These are phyloP conservation scores for Drosophila lowei DNA, from an alignment of 1,140 invertebrate genomes.

Conservation along the genomic window DNA sequence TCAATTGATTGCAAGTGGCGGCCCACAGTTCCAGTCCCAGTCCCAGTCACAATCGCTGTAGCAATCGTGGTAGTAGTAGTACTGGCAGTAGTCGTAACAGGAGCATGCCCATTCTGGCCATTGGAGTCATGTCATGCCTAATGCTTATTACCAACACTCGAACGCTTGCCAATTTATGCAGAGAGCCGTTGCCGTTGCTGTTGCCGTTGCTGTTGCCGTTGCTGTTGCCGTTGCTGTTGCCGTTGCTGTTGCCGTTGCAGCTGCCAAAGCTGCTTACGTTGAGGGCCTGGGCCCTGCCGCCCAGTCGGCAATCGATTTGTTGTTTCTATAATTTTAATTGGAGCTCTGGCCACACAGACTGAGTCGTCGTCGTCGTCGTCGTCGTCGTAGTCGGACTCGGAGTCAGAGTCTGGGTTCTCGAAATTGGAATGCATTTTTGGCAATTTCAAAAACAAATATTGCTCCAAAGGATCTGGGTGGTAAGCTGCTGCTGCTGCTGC, in stretches of 20 bases:
- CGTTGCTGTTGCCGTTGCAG: slow-evolving; percentile 5
- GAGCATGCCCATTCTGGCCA: background rate
- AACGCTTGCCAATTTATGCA: slow-evolving; percentile 67
- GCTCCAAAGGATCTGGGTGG: slow-evolving; percentile 54
- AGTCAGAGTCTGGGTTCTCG: slow-evolving; percentile 5
- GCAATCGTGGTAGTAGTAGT: background rate
- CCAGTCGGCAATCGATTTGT: slow-evolving; percentile 55
- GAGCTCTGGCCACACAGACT: slow-evolving; percentile 32
- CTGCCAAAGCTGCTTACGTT: slow-evolving; percentile 52
- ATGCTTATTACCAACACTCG: slow-evolving; percentile 74
- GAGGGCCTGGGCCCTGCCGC: slow-evolving; percentile 23
- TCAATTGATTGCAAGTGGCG: slow-evolving; percentile 58
- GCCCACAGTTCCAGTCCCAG: background rate
- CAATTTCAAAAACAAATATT: slow-evolving; percentile 80
- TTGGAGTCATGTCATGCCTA: slow-evolving; percentile 41
- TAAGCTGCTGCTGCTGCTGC: slow-evolving; percentile 12
- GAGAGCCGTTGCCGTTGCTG: slow-evolving; percentile 11
- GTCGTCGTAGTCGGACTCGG: background rate
- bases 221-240: background rate
- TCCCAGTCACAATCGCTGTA: background rate
- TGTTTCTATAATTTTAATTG: slow-evolving; percentile 81
- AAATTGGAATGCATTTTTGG: slow-evolving; percentile 63
- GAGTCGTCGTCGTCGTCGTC: background rate
- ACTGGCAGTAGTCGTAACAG: background rate
- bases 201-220: no score